Evolutionary conservation across 2,797 vertebrate genomes (phyloP).

Genomic region (Mus caroli): DNA sequence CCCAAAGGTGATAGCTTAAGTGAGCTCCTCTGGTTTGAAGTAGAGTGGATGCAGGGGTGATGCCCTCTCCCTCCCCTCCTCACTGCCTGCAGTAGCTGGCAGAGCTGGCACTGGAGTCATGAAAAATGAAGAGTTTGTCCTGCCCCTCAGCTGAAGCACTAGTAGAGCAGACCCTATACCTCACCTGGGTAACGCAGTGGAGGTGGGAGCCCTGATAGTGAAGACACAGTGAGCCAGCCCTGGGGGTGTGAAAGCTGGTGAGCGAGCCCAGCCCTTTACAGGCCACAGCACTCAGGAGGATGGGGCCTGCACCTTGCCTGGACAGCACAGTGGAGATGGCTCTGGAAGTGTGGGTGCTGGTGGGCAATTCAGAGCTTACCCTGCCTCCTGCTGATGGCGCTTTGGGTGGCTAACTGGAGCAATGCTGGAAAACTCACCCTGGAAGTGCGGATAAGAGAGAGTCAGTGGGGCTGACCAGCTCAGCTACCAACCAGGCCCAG

Average conservation of each 20-base stretch:
- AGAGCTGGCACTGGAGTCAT: not conserved
- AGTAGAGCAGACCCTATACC: too few relatives aligned
- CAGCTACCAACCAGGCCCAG: not conserved
- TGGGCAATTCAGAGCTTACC: not conserved
- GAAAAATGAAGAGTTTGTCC: not conserved
- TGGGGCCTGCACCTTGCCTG: not conserved
- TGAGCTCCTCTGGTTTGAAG: not conserved
- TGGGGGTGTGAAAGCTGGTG: too few relatives aligned
- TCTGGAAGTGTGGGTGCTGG: not conserved
- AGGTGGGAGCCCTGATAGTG: too few relatives aligned
- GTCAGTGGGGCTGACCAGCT: not conserved
- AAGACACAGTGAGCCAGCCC: too few relatives aligned
- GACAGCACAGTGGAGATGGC: not conserved
- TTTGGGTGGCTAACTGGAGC: not conserved
- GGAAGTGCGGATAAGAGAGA: not conserved
- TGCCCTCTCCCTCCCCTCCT: not conserved
- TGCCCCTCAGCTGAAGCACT: too few relatives aligned
- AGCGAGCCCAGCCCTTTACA: not conserved
- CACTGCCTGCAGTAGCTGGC: too few relatives aligned
- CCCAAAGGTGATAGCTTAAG: not conserved
- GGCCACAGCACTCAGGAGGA: not conserved
- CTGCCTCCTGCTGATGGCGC: not conserved
- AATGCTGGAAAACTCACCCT: not conserved
- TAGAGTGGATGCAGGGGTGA: not conserved
- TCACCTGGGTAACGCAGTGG: too few relatives aligned